Evolutionary conservation across 2,797 vertebrate species (phyloP), one percentile per base, ranked within the genome.

Genomic region (Numenius phaeopus): DNA sequence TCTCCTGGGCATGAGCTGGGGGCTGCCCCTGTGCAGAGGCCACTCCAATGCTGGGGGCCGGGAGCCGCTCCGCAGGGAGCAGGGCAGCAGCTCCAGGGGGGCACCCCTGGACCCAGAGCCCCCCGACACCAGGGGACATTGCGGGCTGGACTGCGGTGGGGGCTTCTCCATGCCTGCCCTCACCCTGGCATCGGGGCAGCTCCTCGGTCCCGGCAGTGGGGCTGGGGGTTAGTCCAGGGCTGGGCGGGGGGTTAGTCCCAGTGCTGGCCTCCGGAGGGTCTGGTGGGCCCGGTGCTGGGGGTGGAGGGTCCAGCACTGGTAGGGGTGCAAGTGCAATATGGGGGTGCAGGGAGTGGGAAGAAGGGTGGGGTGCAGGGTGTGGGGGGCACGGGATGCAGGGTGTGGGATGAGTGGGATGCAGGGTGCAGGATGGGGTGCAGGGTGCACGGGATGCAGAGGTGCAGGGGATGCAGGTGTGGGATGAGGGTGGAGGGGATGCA

Each of bases 231-330:
- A 16, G 10, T 22, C 22, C 40, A 37, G 78, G 57, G 62, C 37
- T 83, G 59, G 47, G 24, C 0, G 3, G 1, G 32, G 29, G 3
- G 1, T 10, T 16, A 16, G 10, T 22, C 22, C 40, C 0, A 0
- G 16, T 37, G 47, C 30, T 66, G 61, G 30, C n/a, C 55, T 49
- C 0, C 0, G 54, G 6, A 59, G 54, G 62, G n/a, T 30, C 24
- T 0, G 1, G 49, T 64, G 55, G 39, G 46, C 39, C 22, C 23
- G 1, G 6, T 7, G 42, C 47, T 55, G 7, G 6, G 55, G 30
- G 34, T 2, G 12, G 11, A 2, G 29, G 37, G 18, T 66, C 39
- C 1, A 1, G 39, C 24, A 23, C 29, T 6, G 7, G 55, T 34
- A 65, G 16, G 17, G 34, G 12, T 22, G 4, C 3, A 26, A 52